phyloP scores from a whole-genome alignment of 2,113 vertebrate genomes.

The Trogon surrucura region DNA sequence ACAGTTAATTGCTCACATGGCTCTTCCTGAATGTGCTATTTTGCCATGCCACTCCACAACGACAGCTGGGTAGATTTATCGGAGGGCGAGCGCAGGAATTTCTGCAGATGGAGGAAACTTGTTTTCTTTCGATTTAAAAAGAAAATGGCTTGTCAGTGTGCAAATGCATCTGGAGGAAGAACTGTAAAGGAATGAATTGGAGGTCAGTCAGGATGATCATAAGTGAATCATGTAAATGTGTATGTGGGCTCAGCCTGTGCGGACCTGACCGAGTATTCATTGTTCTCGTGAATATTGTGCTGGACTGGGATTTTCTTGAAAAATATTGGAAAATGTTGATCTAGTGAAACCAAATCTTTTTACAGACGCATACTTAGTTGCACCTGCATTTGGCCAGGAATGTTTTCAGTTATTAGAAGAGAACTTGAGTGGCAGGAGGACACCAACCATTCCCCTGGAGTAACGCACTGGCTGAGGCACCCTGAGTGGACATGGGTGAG shows the following conservation, averaged over 20 bases:
- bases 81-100: background rate
- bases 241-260: background rate
- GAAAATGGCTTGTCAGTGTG: constrained; percentile 30
- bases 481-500: rapidly evolving
- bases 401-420: background rate
- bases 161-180: constrained; percentile 25
- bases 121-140: constrained; percentile 44
- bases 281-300: background rate
- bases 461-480: background rate
- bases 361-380: background rate
- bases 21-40: background rate
- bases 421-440: background rate
- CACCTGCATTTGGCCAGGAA: background rate
- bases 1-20: constrained; percentile 2
- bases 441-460: background rate
- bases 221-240: constrained; percentile 13
- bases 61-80: constrained; percentile 12
- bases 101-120: constrained; percentile 16
- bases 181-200: constrained; percentile 22
- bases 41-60: constrained; percentile 26
- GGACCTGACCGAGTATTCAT: background rate
- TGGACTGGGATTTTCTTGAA: background rate
- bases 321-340: background rate
- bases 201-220: constrained; percentile 7
- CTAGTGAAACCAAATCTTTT: background rate